These are phyloP conservation scores for Drepana arcuata DNA, from an alignment of 1,140 invertebrate species.

Conservation along the genomic window DNA sequence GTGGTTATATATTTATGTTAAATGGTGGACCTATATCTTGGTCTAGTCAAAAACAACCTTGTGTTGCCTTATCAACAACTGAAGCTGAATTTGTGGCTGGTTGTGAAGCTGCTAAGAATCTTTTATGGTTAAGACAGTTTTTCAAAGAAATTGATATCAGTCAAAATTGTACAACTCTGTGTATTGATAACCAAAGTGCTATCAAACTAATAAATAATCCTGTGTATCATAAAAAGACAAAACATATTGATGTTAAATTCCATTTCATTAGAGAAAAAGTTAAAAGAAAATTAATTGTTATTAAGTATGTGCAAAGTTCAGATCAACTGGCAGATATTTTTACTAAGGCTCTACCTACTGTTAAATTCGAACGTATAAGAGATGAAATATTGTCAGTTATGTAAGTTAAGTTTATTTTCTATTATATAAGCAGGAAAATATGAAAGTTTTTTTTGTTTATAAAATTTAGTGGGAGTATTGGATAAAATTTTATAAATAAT, in stretches of 20 bases:
- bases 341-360: constrained; percentile 10
- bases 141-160: not conserved
- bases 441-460: too few relatives aligned
- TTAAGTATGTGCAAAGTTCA: constrained; percentile 10
- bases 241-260: constrained; percentile 14
- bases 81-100: constrained; percentile 1
- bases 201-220: constrained; percentile 14
- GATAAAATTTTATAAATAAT: too few relatives aligned
- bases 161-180: constrained; percentile 1
- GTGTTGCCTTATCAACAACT: constrained; percentile 1
- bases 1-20: constrained; percentile 3
- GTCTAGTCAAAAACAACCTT: constrained; percentile 1
- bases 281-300: constrained; percentile 2
- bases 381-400: not conserved
- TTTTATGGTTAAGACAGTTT: constrained; percentile 1
- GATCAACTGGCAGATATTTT: constrained; percentile 13
- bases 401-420: not conserved
- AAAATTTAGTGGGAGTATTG: too few relatives aligned
- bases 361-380: not conserved
- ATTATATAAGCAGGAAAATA: too few relatives aligned
- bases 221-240: constrained; percentile 10
- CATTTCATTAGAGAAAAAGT: constrained; percentile 15
- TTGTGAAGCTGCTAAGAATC: not conserved
- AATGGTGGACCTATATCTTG: constrained; percentile 4
- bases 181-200: constrained; percentile 12